A percentile compares a stretch with the other conserved stretches of the same genome.
phyloP scores from a whole-genome alignment of 2,797 vertebrate species.

The Crossoptilon crossoptilon region DNA sequence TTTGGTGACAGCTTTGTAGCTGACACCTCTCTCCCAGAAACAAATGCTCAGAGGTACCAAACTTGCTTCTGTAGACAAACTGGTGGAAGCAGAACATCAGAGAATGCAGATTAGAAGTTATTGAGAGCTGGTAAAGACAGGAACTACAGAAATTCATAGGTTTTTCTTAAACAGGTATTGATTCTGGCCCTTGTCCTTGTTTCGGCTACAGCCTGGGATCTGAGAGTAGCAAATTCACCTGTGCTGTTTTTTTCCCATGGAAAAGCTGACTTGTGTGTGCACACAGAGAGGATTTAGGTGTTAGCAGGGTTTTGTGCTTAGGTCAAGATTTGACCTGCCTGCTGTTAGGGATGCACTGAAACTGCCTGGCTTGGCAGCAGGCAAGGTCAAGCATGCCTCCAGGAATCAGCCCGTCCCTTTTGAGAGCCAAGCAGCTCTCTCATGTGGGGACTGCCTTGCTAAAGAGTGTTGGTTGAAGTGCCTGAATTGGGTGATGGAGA shows the following conservation, averaged over 20 bases:
- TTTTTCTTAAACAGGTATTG: not conserved
- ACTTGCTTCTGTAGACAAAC: not conserved
- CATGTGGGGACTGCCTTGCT: fast-evolving
- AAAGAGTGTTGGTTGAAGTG: not conserved
- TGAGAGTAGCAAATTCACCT: not conserved
- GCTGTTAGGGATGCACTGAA: not conserved
- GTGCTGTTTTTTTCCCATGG: fast-evolving
- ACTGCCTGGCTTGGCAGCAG: not conserved
- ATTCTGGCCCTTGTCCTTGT: not conserved
- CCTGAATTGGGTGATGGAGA: not conserved
- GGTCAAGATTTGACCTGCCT: not conserved
- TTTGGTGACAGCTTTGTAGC: not conserved
- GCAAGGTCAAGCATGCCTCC: not conserved
- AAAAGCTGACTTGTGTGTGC: not conserved
- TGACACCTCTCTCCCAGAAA: not conserved
- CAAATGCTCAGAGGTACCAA: not conserved
- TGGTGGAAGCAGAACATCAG: too few relatives aligned
- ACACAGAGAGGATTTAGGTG: not conserved
- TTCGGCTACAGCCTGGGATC: not conserved
- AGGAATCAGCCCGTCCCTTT: not conserved
- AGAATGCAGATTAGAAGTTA: not conserved
- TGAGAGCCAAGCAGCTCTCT: not conserved
- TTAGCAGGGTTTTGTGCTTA: not conserved
- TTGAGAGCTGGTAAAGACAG: not conserved
- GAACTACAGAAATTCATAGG: not conserved